These are phyloP conservation scores for Bucco capensis DNA, from an alignment of 2,113 vertebrate species.

Conservation along the genomic window DNA sequence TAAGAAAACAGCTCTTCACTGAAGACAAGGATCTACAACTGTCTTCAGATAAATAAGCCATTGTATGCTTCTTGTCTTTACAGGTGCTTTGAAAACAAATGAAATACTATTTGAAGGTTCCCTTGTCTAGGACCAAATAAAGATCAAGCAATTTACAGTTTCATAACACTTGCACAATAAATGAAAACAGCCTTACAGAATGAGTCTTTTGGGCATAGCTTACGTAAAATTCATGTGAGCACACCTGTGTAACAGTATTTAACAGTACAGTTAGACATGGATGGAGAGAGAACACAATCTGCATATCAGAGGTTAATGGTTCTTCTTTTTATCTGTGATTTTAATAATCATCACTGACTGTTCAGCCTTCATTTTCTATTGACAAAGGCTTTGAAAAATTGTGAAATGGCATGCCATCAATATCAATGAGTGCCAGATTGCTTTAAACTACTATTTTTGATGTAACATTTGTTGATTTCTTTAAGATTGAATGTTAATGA, in stretches of 20 bases:
- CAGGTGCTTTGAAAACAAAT: neutral
- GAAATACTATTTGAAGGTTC: neutral
- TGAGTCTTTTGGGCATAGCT: neutral
- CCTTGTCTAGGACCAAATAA: neutral
- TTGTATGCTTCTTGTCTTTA: neutral
- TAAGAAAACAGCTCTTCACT: conserved; percentile 1
- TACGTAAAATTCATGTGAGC: neutral
- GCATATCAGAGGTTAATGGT: neutral
- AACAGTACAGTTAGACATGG: neutral
- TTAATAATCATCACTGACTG: neutral
- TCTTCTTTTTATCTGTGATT: neutral
- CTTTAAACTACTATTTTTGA: neutral
- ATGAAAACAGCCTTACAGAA: neutral
- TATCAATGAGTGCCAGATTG: neutral
- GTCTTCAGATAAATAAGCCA: neutral
- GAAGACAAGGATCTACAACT: neutral
- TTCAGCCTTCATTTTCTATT: neutral
- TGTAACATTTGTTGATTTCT: neutral
- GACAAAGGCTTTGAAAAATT: neutral
- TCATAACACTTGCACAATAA: neutral
- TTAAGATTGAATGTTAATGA: neutral
- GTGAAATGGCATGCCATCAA: neutral
- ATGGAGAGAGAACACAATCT: neutral
- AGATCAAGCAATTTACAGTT: neutral
- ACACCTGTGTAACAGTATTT: neutral